These are phyloP conservation scores for Austrolebias charrua DNA, from an alignment of 2,797 vertebrate species.

Conservation along the genomic window DNA sequence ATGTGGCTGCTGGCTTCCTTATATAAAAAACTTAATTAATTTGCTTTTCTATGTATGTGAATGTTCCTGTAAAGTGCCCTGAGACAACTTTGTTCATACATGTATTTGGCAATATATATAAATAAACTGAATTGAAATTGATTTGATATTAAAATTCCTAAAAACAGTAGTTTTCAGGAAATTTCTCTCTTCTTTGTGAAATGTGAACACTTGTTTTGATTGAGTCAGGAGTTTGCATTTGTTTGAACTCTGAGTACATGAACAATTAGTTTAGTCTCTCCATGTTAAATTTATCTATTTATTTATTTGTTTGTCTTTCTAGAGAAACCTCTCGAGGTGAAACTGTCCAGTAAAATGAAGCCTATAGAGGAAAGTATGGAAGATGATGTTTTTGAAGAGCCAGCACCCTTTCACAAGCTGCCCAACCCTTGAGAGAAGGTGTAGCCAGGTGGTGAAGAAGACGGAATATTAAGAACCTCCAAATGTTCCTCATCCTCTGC, in stretches of 20 bases:
- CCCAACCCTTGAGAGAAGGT: constrained; percentile 59
- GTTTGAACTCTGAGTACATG: not conserved
- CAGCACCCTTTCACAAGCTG: constrained; percentile 43
- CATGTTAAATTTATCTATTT: not conserved
- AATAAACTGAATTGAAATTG: too few species aligned
- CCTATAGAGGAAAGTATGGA: constrained; percentile 90
- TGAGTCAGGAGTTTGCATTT: not conserved
- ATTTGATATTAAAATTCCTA: too few species aligned
- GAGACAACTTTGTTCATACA: too few species aligned
- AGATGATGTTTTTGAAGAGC: constrained; percentile 85
- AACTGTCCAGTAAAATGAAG: constrained; percentile 87
- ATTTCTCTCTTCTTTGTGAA: too few species aligned
- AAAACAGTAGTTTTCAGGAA: too few species aligned
- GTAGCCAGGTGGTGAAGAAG: constrained; percentile 29
- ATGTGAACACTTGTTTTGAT: not conserved
- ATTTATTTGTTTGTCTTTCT: constrained; percentile 9
- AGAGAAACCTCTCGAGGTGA: constrained; percentile 86
- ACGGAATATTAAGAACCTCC: not conserved
- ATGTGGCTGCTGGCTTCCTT: too few species aligned
- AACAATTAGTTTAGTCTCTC: not conserved
- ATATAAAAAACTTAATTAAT: too few species aligned
- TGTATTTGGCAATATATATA: too few species aligned
- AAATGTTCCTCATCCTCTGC: not conserved
- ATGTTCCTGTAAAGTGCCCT: too few species aligned
- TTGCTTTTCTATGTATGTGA: too few species aligned